Percentiles rank a stretch among this genome's conserved stretches.
Conservation (phyloP, 1,140 invertebrate genomes). For the Microplitis demolitor region DNA sequence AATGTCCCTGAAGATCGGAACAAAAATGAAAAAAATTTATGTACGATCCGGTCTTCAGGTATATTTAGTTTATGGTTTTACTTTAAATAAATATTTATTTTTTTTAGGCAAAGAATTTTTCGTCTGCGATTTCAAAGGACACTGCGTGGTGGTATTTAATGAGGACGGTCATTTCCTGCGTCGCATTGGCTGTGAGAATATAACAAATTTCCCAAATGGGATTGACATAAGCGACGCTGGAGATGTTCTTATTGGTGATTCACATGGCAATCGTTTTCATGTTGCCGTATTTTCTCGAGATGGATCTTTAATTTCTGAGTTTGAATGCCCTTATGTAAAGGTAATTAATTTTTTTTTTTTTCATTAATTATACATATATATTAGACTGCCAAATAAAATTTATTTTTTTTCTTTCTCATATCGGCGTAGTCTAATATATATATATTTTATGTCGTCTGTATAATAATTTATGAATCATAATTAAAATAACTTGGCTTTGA, state of each 20-base stretch:
- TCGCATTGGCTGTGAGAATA: constrained; percentile 91
- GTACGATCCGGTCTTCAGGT: too few species aligned
- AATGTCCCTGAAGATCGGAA: too few species aligned
- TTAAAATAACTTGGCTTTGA: background rate
- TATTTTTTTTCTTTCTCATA: too few species aligned
- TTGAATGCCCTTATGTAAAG: constrained; percentile 96
- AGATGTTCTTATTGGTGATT: constrained; percentile 95
- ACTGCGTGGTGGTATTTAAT: constrained; percentile 94
- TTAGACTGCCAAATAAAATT: too few species aligned
- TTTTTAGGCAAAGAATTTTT: constrained; percentile 88
- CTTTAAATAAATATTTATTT: constrained; percentile 8
- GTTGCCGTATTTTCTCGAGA: constrained; percentile 91
- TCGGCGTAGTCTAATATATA: too few species aligned
- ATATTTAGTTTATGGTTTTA: background rate
- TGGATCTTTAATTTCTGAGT: constrained; percentile 87
- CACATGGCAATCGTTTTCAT: constrained; percentile 96
- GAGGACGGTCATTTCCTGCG: constrained; percentile 89
- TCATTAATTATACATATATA: background rate
- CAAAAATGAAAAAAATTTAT: too few species aligned
- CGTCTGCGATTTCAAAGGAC: constrained; percentile 97
- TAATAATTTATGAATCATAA: background rate
- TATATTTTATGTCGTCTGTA: background rate
- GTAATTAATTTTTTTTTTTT: constrained; percentile 64
- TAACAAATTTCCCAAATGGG: constrained; percentile 96
- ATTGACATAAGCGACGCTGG: constrained; percentile 97